Evolutionary conservation across 1,140 invertebrate species (phyloP).

Genomic region (Drosophila pseudoananassae): DNA sequence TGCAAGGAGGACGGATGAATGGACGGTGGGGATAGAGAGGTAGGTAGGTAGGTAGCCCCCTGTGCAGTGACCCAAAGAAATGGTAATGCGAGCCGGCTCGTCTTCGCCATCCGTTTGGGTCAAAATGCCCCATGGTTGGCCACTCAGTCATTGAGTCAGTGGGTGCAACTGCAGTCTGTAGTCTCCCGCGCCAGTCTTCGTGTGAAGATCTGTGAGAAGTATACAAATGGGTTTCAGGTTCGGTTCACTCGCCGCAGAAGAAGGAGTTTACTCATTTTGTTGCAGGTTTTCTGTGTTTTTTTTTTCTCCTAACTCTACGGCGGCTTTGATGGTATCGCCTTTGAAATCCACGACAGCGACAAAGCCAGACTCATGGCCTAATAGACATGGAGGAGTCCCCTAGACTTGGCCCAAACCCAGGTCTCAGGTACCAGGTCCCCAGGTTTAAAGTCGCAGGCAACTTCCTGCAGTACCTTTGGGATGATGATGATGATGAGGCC

Average conservation of each 20-base stretch:
- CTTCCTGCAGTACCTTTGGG: conserved; percentile 72
- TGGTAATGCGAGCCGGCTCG: conserved; percentile 68
- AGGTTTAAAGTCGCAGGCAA: conserved; percentile 31
- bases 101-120: conserved; percentile 39
- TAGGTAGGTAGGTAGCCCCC: conserved; percentile 5
- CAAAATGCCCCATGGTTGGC: conserved; percentile 47
- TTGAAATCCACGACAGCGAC: conserved; percentile 75
- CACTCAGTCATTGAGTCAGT: conserved; percentile 82
- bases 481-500: conserved; percentile 59
- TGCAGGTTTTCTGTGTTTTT: conserved; percentile 34
- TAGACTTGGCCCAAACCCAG: conserved; percentile 3
- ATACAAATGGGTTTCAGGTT: conserved; percentile 79
- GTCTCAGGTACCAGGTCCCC: conserved; percentile 23
- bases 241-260: conserved; percentile 38
- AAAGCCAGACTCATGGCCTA: conserved; percentile 60
- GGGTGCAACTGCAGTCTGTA: conserved; percentile 51
- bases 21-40: background rate
- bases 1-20: background rate
- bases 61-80: conserved; percentile 81
- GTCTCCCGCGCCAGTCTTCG: conserved; percentile 47
- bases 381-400: conserved; percentile 65
- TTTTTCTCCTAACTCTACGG: conserved; percentile 13
- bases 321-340: conserved; percentile 80
- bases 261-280: conserved; percentile 77
- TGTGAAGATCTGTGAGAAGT: conserved; percentile 82